A percentile compares a stretch with the other conserved stretches of the same genome.
These are phyloP conservation scores for Eulemur coronatus DNA, from an alignment of 2,797 vertebrate species.

Conservation along the genomic window DNA sequence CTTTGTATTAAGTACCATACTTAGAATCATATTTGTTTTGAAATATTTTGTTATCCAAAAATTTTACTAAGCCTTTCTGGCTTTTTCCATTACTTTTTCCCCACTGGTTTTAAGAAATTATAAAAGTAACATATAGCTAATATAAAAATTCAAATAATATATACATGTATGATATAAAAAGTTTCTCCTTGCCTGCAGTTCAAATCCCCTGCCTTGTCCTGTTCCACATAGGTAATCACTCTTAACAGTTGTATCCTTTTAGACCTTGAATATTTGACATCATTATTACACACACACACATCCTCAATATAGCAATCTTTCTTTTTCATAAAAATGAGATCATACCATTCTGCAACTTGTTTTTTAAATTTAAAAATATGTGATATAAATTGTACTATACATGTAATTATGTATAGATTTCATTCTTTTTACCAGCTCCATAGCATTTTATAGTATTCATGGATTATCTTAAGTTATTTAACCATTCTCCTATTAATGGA, in stretches of 20 bases:
- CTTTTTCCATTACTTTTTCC: background rate
- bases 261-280: background rate
- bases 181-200: background rate
- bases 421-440: background rate
- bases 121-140: background rate
- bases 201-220: background rate
- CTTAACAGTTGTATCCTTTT: background rate
- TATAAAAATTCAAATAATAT: background rate
- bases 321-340: background rate
- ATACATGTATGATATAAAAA: background rate
- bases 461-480: background rate
- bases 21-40: background rate
- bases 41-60: background rate
- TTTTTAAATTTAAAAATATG: background rate
- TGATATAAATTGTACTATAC: background rate
- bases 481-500: background rate
- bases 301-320: background rate
- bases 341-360: background rate
- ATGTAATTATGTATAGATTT: background rate
- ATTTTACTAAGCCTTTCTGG: background rate
- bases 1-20: conserved; percentile 20
- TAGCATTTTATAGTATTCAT: background rate
- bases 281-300: background rate
- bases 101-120: background rate
- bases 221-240: background rate